Conservation (phyloP, 2,888 invertebrate genomes). For the Tuta absoluta region DNA sequence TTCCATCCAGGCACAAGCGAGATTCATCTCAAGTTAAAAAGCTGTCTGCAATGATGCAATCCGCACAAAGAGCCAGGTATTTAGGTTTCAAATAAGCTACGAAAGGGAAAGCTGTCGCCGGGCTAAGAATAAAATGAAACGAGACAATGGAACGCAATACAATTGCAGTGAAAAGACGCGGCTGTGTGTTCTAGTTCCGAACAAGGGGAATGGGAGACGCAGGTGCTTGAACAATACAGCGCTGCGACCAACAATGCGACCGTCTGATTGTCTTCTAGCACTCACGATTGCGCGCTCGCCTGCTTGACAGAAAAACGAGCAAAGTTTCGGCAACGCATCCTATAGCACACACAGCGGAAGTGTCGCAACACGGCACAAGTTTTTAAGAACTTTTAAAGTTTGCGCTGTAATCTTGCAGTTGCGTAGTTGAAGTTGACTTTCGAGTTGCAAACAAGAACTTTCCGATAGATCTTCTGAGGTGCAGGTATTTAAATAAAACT, state of each 20-base stretch:
- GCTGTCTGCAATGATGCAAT: conserved; percentile 37
- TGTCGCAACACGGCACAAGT: background rate
- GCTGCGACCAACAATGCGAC: conserved; percentile 53
- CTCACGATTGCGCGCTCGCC: conserved; percentile 47
- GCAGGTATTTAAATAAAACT: conserved; percentile 3
- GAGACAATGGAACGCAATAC: conserved; percentile 72
- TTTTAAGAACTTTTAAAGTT: conserved; percentile 9
- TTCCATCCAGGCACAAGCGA: conserved; percentile 5
- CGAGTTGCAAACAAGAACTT: conserved; percentile 8
- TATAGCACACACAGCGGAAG: conserved; percentile 6
- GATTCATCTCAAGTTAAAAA: conserved; percentile 30
- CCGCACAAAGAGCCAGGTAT: conserved; percentile 26
- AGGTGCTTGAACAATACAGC: conserved; percentile 66
- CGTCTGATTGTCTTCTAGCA: conserved; percentile 42
- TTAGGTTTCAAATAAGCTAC: conserved; percentile 35
- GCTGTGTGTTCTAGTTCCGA: conserved; percentile 70
- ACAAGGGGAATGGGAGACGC: conserved; percentile 67
- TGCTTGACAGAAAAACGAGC: conserved; percentile 45
- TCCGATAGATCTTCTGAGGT: background rate
- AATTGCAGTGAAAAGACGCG: conserved; percentile 76
- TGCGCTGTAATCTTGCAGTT: conserved; percentile 5
- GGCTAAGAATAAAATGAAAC: conserved; percentile 66
- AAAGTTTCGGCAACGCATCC: conserved; percentile 29
- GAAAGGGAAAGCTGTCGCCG: conserved; percentile 60
- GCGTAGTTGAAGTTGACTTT: conserved; percentile 11